These are phyloP conservation scores for Sebastes jordani DNA, from an alignment of 2,797 vertebrate species.

Conservation along the genomic window DNA sequence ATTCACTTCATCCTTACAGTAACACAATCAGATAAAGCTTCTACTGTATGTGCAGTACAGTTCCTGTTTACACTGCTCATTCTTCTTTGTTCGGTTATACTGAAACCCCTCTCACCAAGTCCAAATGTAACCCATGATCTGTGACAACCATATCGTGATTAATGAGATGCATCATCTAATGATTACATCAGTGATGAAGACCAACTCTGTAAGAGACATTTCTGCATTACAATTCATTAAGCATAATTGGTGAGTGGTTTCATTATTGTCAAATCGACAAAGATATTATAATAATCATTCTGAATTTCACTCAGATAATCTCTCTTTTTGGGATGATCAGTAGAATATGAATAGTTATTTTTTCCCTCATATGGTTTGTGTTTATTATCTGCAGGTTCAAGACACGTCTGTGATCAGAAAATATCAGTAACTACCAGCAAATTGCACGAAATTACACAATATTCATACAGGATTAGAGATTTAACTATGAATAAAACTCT, in stretches of 20 bases:
- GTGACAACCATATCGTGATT: slow-evolving; percentile 2
- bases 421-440: background rate
- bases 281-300: slow-evolving; percentile 64
- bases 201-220: slow-evolving; percentile 41
- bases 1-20: slow-evolving; percentile 38
- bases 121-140: background rate
- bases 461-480: slow-evolving; percentile 5
- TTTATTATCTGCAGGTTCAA: slow-evolving; percentile 16
- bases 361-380: slow-evolving; percentile 41
- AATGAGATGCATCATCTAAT: slow-evolving; percentile 45
- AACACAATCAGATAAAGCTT: slow-evolving; percentile 24
- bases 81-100: background rate
- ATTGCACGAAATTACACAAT: background rate
- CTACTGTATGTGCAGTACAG: background rate
- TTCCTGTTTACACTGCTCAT: slow-evolving; percentile 2
- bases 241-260: slow-evolving; percentile 56
- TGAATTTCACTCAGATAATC: slow-evolving; percentile 76
- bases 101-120: background rate
- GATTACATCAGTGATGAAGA: slow-evolving; percentile 40
- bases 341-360: slow-evolving; percentile 71
- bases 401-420: background rate
- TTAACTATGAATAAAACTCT: background rate
- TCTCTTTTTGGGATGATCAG: slow-evolving; percentile 62
- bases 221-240: slow-evolving; percentile 63
- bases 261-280: slow-evolving; percentile 59